These are phyloP conservation scores for Morone saxatilis DNA, from an alignment of 2,113 vertebrate species.

Conservation along the genomic window DNA sequence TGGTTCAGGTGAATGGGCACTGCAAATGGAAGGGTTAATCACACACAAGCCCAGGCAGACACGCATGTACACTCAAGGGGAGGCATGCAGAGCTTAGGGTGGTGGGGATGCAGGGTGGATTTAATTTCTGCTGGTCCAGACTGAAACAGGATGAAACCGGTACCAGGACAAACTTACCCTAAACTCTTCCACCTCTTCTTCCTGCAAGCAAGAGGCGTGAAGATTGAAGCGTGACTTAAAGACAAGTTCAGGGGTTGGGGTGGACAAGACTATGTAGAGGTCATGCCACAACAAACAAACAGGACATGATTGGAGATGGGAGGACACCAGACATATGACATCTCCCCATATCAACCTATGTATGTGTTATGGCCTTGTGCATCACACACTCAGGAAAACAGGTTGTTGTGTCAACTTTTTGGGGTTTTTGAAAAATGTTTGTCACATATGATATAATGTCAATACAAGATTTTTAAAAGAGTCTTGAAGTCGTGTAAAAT, in stretches of 20 bases:
- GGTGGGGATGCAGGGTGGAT: constrained; percentile 61
- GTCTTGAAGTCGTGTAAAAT: not conserved
- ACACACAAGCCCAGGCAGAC: constrained; percentile 62
- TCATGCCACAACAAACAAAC: constrained; percentile 76
- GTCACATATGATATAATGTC: not conserved
- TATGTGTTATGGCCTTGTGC: constrained; percentile 22
- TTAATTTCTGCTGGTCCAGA: constrained; percentile 47
- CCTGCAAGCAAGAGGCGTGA: constrained; percentile 97
- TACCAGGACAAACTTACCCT: constrained; percentile 92
- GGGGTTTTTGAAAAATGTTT: not conserved
- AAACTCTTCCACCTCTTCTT: constrained; percentile 99
- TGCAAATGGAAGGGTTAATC: constrained; percentile 70
- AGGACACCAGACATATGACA: constrained; percentile 69
- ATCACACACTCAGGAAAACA: not conserved
- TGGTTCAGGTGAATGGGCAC: constrained; percentile 52
- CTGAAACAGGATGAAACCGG: constrained; percentile 55
- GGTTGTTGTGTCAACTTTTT: not conserved
- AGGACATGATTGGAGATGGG: constrained; percentile 69
- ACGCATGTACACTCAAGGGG: constrained; percentile 17
- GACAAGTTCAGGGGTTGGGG: constrained; percentile 87
- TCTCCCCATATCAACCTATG: constrained; percentile 63
- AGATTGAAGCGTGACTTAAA: constrained; percentile 94
- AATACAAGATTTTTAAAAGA: not conserved
- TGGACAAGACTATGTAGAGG: constrained; percentile 70
- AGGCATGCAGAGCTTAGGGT: constrained; percentile 70